A percentile compares a stretch with the other conserved stretches of the same genome.
phyloP scores from a whole-genome alignment of 2,888 invertebrate genomes.

The Drosophila picticornis region DNA sequence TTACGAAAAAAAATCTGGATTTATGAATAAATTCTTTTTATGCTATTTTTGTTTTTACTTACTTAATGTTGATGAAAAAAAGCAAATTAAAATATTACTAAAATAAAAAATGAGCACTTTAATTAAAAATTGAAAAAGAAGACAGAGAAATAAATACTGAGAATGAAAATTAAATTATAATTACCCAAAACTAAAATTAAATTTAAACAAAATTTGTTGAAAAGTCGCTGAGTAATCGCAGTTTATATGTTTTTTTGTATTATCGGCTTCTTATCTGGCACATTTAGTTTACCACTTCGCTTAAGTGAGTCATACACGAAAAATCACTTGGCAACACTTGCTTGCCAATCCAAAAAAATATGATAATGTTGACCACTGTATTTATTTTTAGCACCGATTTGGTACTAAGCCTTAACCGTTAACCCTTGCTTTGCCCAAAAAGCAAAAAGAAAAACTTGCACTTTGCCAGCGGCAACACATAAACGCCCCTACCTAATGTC shows the following conservation, averaged over 20 bases:
- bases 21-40: not conserved
- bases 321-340: not conserved
- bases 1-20: not conserved
- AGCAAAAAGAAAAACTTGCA: slow-evolving; percentile 28
- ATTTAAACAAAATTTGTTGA: not conserved
- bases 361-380: slow-evolving; percentile 15
- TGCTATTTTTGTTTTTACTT: not conserved
- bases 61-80: not conserved
- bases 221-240: not conserved
- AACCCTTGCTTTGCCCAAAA: slow-evolving; percentile 55
- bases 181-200: not conserved
- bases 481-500: slow-evolving; percentile 43
- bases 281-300: not conserved
- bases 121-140: not conserved
- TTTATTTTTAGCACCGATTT: slow-evolving; percentile 14
- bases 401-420: slow-evolving; percentile 47
- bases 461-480: slow-evolving; percentile 59
- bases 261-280: not conserved
- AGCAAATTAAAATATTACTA: not conserved
- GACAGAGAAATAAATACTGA: not conserved
- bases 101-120: not conserved
- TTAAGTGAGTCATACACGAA: not conserved
- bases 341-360: not conserved
- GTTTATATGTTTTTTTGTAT: not conserved
- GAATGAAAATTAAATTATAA: not conserved